Conservation (phyloP, 2,888 invertebrate species). For the Sepioteuthis lessoniana region DNA sequence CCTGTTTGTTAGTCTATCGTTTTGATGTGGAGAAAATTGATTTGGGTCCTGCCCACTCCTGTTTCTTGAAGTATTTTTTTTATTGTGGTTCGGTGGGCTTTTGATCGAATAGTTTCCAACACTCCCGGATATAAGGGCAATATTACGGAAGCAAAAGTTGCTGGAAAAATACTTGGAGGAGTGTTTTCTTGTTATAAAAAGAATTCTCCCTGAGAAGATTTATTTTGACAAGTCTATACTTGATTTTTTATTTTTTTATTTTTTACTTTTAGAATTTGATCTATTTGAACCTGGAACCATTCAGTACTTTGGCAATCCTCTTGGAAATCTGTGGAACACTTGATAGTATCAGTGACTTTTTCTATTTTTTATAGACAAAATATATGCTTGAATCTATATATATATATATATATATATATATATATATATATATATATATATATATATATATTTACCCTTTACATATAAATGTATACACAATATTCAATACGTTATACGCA, state of each 20-base stretch:
- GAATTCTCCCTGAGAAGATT: not conserved
- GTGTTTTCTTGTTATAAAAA: not conserved
- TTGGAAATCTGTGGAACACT: not conserved
- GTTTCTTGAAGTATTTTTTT: not conserved
- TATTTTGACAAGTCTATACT: not conserved
- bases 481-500: too few species aligned
- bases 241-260: too few species aligned
- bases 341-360: not conserved
- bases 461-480: too few species aligned
- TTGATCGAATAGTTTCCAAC: not conserved
- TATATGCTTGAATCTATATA: too few species aligned
- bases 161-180: not conserved
- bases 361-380: too few species aligned
- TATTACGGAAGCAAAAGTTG: not conserved
- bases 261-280: not conserved
- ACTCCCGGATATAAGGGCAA: not conserved
- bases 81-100: not conserved
- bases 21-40: too few species aligned
- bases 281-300: not conserved
- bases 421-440: too few species aligned
- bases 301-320: not conserved
- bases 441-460: too few species aligned
- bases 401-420: too few species aligned
- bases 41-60: not conserved
- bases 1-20: too few species aligned